phyloP scores from a whole-genome alignment of 2,888 invertebrate species.

The Dyspetes luteomarginatus region DNA sequence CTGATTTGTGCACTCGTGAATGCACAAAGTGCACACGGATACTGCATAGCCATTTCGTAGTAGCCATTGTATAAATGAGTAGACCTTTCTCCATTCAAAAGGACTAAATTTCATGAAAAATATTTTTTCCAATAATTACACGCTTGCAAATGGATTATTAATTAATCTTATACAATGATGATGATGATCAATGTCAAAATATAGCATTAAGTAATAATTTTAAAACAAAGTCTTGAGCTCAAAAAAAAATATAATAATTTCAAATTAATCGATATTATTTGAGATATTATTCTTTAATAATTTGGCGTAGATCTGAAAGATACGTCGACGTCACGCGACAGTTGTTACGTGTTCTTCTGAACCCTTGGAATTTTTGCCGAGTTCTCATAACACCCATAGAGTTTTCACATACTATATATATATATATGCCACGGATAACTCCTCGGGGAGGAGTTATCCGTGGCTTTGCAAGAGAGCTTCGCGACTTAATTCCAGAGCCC shows the following conservation, averaged over 20 bases:
- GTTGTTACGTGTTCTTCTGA: too few relatives aligned
- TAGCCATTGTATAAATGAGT: too few relatives aligned
- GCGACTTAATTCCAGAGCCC: slow-evolving; percentile 41
- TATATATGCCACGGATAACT: neutral
- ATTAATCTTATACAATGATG: too few relatives aligned
- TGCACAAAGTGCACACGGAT: neutral
- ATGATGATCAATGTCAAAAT: too few relatives aligned
- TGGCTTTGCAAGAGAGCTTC: slow-evolving; percentile 39
- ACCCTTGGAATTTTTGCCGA: slow-evolving; percentile 15
- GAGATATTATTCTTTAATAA: slow-evolving; percentile 18
- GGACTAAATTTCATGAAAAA: too few relatives aligned
- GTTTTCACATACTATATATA: neutral
- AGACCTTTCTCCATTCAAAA: too few relatives aligned
- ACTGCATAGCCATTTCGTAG: too few relatives aligned
- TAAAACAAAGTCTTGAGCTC: too few relatives aligned
- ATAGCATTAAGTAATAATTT: too few relatives aligned
- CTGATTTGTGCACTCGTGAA: slow-evolving; percentile 40
- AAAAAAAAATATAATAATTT: slow-evolving; percentile 7
- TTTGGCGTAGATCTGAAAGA: slow-evolving; percentile 16
- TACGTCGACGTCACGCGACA: slow-evolving; percentile 3
- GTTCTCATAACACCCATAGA: slow-evolving; percentile 32
- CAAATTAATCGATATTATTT: neutral
- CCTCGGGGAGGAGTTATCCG: slow-evolving; percentile 23
- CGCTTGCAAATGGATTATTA: too few relatives aligned
- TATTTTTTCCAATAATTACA: too few relatives aligned